Percentiles rank a stretch among this genome's conserved stretches.
Evolutionary conservation across 2,888 invertebrate genomes (phyloP).

Genomic region (Dicroscelio sp.): DNA sequence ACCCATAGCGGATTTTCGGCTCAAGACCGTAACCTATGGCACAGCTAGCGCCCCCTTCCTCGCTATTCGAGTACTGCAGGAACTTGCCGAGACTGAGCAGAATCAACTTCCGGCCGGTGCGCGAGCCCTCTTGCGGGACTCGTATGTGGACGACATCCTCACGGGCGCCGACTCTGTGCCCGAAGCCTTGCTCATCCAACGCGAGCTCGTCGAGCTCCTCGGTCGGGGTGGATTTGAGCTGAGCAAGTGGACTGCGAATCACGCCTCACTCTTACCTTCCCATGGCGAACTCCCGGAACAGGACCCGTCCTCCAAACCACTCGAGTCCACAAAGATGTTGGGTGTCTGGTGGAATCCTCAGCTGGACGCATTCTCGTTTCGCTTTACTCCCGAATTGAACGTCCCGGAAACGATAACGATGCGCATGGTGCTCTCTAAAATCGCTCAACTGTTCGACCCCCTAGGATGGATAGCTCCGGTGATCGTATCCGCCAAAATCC

Average conservation of each 20-base stretch:
- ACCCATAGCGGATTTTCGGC: not conserved
- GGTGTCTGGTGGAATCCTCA: not conserved
- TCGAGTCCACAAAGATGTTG: not conserved
- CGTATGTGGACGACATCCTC: not conserved
- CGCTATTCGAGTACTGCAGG: not conserved
- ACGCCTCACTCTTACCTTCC: too few species aligned
- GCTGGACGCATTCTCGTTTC: not conserved
- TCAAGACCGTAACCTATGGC: not conserved
- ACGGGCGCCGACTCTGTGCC: not conserved
- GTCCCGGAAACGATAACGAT: not conserved
- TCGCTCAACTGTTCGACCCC: constrained; percentile 14
- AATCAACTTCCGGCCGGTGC: not conserved
- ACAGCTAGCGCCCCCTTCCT: not conserved
- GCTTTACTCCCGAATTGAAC: too few species aligned
- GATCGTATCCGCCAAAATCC: not conserved
- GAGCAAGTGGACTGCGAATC: not conserved
- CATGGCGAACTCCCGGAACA: too few species aligned
- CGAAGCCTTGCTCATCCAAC: not conserved
- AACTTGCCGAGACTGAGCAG: not conserved
- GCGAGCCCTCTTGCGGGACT: not conserved
- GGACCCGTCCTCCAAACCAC: too few species aligned
- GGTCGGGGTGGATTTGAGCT: not conserved
- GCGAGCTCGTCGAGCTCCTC: not conserved
- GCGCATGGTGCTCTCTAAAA: not conserved
- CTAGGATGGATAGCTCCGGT: constrained; percentile 2